These are phyloP conservation scores for Falco peregrinus DNA, from an alignment of 2,797 vertebrate genomes.

Conservation along the genomic window DNA sequence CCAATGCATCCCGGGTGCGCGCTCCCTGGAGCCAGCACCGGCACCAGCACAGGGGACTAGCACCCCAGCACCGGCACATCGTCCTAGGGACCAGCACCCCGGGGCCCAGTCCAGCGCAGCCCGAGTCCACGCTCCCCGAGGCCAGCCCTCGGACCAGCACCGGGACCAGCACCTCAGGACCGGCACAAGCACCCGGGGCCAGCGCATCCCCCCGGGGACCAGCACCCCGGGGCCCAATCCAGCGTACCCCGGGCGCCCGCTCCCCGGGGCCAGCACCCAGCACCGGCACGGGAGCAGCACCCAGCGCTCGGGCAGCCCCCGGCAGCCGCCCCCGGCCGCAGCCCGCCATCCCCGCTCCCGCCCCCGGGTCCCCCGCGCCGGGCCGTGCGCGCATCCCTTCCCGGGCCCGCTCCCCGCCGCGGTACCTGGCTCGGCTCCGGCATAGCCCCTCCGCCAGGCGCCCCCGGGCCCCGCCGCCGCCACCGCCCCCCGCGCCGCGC, in stretches of 20 bases:
- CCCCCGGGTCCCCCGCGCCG: background rate
- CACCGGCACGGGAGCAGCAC: background rate
- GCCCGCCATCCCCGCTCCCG: background rate
- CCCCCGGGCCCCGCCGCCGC: background rate
- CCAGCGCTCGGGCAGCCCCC: background rate
- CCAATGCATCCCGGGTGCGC: background rate
- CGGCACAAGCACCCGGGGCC: too few species aligned
- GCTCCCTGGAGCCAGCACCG: background rate
- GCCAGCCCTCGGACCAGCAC: too few species aligned
- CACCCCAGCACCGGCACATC: too few species aligned
- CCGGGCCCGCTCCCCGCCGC: background rate
- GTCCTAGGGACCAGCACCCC: too few species aligned
- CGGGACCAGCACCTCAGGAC: too few species aligned
- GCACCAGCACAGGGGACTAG: background rate
- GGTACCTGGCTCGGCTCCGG: background rate
- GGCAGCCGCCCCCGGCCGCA: background rate
- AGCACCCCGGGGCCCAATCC: too few species aligned
- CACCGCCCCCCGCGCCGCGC: background rate
- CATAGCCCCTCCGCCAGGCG: background rate
- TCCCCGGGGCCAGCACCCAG: background rate
- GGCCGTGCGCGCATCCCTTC: background rate
- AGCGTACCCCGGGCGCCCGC: too few species aligned
- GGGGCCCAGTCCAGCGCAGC: too few species aligned
- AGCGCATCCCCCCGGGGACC: too few species aligned
- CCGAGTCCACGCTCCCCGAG: too few species aligned